A percentile compares a stretch with the other conserved stretches of the same genome.
Conservation (phyloP, 2,797 vertebrate genomes). For the Karalla daura region DNA sequence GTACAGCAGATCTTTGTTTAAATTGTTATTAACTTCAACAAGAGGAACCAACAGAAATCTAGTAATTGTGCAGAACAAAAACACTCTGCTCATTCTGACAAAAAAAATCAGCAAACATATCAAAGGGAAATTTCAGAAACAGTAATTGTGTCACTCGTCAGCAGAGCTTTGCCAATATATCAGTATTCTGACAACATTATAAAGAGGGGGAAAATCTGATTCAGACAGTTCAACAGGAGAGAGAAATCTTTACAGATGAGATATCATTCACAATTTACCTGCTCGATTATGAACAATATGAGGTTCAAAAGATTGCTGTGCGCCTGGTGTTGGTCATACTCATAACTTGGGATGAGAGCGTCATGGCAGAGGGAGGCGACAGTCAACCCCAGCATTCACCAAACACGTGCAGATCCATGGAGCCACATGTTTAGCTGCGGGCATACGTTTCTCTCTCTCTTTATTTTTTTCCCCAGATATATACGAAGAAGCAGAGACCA, state of each 20-base stretch:
- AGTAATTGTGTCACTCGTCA: slow-evolving; percentile 18
- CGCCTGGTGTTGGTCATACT: not conserved
- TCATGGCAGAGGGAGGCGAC: not conserved
- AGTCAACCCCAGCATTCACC: not conserved
- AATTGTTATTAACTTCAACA: slow-evolving; percentile 26
- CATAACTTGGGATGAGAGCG: not conserved
- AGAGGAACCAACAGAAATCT: slow-evolving; percentile 27
- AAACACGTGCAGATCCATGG: not conserved
- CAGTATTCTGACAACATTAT: slow-evolving; percentile 47
- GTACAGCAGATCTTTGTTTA: slow-evolving; percentile 1
- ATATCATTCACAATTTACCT: slow-evolving; percentile 7
- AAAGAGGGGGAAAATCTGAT: not conserved
- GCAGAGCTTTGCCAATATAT: slow-evolving; percentile 31
- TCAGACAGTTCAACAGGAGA: slow-evolving; percentile 9
- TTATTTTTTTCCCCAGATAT: slow-evolving; percentile 13
- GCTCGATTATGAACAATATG: not conserved
- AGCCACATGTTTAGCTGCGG: slow-evolving; percentile 33
- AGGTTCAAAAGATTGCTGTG: not conserved
- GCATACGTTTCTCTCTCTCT: no score
- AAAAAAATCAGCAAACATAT: slow-evolving; percentile 17
- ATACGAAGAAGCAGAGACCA: slow-evolving; percentile 20
- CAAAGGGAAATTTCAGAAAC: slow-evolving; percentile 24
- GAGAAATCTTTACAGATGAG: slow-evolving; percentile 10
- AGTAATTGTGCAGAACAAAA: slow-evolving; percentile 33
- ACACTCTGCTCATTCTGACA: slow-evolving; percentile 27